Evolutionary conservation across 2,888 invertebrate species (phyloP), one percentile per base, ranked within the genome.

Genomic region (Anaspis maculata): DNA sequence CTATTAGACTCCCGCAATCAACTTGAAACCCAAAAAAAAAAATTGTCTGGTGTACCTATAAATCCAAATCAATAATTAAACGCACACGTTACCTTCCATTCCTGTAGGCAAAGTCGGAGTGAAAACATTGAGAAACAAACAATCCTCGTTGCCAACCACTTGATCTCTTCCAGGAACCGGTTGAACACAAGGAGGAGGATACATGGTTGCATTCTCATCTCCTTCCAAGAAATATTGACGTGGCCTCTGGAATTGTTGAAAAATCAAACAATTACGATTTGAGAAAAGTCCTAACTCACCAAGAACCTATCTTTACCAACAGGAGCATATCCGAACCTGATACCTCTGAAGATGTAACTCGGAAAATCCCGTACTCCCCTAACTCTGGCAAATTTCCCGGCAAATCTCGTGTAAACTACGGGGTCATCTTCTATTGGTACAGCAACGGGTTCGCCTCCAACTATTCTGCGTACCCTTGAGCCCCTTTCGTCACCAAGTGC

Each of bases 41-140:
- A n/a, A n/a, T n/a, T n/a, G n/a, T n/a, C n/a, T n/a, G n/a, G n/a
- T n/a, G n/a, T n/a, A n/a, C n/a, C n/a, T n/a, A n/a, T n/a, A n/a
- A n/a, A n/a, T n/a, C n/a, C n/a, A n/a, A n/a, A n/a, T n/a, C n/a
- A n/a, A n/a, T n/a, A n/a, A n/a, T n/a, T n/a, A n/a, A n/a, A n/a
- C n/a, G n/a, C n/a, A n/a, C n/a, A n/a, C n/a, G n/a, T 39, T 53
- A 39, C 74, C 75, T n/a, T 73, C 70, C 9, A 66, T 57, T 46
- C 72, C 71, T 36, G 72, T 70, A 1, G 82, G 82, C 68, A 83
- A 74, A 53, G 74, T 75, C 1, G 87, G 86, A 1, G 84, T 76
- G 51, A 77, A 85, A 3, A 88, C 69, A 52, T 87, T 86, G 3
- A 87, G 66, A 46, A 80, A 79, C 25, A 87, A 66, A 54, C 87